Percentiles rank a stretch among this genome's conserved stretches.
phyloP scores from a whole-genome alignment of 2,888 invertebrate genomes.

The Esperia sulphurella region DNA sequence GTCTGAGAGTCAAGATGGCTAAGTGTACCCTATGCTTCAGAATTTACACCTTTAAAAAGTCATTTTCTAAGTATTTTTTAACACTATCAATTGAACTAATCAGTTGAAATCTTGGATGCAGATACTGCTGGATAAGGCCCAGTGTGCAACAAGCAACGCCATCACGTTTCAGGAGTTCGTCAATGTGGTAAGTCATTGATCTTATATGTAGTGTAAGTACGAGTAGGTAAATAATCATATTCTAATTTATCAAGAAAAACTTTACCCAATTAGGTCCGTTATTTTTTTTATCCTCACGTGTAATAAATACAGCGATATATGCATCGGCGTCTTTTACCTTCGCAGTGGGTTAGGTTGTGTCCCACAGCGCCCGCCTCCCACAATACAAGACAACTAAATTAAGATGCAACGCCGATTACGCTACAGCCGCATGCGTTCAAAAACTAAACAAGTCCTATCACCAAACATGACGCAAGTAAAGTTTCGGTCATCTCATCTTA shows the following conservation, averaged over 20 bases:
- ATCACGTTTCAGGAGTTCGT: slow-evolving; percentile 96
- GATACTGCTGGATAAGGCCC: slow-evolving; percentile 85
- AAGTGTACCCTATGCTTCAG: too few relatives aligned
- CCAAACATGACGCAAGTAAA: slow-evolving; percentile 20
- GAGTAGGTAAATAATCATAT: background rate
- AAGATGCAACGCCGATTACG: slow-evolving; percentile 75
- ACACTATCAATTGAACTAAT: background rate
- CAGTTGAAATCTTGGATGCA: slow-evolving; percentile 27
- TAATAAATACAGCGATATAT: slow-evolving; percentile 49
- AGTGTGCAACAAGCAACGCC: slow-evolving; percentile 84
- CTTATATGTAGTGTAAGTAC: background rate
- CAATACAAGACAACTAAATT: slow-evolving; percentile 76
- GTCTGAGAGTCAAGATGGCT: too few relatives aligned
- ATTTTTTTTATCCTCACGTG: slow-evolving; percentile 36
- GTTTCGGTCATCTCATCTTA: slow-evolving; percentile 19
- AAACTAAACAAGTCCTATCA: slow-evolving; percentile 39
- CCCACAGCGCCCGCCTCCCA: slow-evolving; percentile 52
- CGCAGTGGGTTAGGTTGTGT: slow-evolving; percentile 54
- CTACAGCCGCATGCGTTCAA: slow-evolving; percentile 41
- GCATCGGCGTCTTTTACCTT: slow-evolving; percentile 46
- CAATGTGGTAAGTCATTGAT: slow-evolving; percentile 89
- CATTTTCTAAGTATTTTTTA: too few relatives aligned
- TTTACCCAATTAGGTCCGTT: slow-evolving; percentile 41
- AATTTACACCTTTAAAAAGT: too few relatives aligned
- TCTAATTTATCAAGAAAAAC: slow-evolving; percentile 6